Conservation (phyloP, 2,797 vertebrate genomes). For the Enoplosus armatus region DNA sequence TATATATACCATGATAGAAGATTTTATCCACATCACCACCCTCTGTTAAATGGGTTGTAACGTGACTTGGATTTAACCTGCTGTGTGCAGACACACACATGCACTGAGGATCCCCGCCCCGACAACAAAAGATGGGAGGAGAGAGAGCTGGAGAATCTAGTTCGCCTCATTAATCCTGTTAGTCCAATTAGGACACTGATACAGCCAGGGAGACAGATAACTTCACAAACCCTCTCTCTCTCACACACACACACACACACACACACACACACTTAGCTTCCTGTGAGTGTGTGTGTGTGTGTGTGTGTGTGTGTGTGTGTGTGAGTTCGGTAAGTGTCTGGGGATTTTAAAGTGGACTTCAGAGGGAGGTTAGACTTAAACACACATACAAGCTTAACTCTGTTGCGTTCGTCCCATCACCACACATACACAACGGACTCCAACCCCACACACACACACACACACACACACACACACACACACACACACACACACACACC, state of each 20-base stretch:
- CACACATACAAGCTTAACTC: constrained; percentile 64
- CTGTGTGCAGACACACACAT: constrained; percentile 25
- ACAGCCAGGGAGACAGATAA: constrained; percentile 62
- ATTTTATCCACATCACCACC: constrained; percentile 12
- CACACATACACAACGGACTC: constrained; percentile 5
- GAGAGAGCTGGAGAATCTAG: constrained; percentile 70
- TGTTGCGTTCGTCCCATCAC: constrained; percentile 23
- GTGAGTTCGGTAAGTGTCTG: constrained; percentile 12
- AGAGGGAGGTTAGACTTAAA: constrained; percentile 70
- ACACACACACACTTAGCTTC: constrained; percentile 24
- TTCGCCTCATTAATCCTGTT: constrained; percentile 83
- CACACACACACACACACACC: constrained; percentile 62
- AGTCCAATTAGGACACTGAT: constrained; percentile 82
- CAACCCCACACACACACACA: constrained; percentile 56
- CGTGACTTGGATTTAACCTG: constrained; percentile 59
- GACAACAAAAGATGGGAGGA: constrained; percentile 56
- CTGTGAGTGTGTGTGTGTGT: neutral
- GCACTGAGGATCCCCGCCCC: constrained; percentile 22
- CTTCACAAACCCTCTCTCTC: constrained; percentile 51
- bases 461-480: constrained; percentile 60
- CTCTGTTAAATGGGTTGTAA: constrained; percentile 46
- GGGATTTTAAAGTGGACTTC: constrained; percentile 73
- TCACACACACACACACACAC: constrained; percentile 18
- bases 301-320: constrained; percentile 12
- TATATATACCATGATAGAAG: constrained; percentile 1